Percentiles rank a stretch among this genome's conserved stretches.
Conservation (phyloP, 2,888 invertebrate species). For the Drosophila greeni region DNA sequence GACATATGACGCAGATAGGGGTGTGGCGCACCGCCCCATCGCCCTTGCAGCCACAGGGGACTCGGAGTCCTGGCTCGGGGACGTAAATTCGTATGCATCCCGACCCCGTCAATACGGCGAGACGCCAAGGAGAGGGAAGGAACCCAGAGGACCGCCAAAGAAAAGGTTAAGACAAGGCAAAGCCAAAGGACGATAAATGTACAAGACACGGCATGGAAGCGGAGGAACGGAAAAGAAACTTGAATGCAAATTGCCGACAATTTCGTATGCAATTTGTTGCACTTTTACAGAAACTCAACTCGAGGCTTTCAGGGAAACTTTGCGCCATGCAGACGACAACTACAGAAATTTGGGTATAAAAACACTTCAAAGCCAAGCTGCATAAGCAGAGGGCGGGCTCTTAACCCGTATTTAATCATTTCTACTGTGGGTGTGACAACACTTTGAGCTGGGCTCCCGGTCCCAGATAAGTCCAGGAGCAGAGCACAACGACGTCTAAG, state of each 20-base stretch:
- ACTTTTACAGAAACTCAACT: slow-evolving; percentile 10
- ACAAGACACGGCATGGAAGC: slow-evolving; percentile 2
- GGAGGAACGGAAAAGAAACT: slow-evolving; percentile 10
- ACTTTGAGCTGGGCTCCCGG: slow-evolving; percentile 11
- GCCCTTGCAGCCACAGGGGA: slow-evolving; percentile 22
- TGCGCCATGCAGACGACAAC: background rate
- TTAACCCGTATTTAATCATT: slow-evolving; percentile 16
- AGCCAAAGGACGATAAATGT: slow-evolving; percentile 23
- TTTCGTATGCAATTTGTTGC: slow-evolving; percentile 67
- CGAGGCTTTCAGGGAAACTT: slow-evolving; percentile 11
- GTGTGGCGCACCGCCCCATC: slow-evolving; percentile 27
- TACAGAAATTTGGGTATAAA: slow-evolving; percentile 2
- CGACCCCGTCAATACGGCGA: slow-evolving; percentile 20
- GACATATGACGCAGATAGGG: slow-evolving; percentile 54
- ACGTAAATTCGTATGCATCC: slow-evolving; percentile 34
- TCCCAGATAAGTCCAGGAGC: slow-evolving; percentile 15
- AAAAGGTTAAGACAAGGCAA: slow-evolving; percentile 12
- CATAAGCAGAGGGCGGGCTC: background rate
- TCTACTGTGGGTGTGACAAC: slow-evolving; percentile 15
- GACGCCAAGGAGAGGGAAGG: no score
- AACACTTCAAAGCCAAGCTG: slow-evolving; percentile 11
- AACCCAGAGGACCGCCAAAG: slow-evolving; percentile 11
- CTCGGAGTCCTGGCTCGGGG: slow-evolving; percentile 9
- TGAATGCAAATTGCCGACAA: slow-evolving; percentile 66
- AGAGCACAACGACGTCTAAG: slow-evolving; percentile 5